These are phyloP conservation scores for Diarsia rubi DNA, from an alignment of 2,888 invertebrate species.

Conservation along the genomic window DNA sequence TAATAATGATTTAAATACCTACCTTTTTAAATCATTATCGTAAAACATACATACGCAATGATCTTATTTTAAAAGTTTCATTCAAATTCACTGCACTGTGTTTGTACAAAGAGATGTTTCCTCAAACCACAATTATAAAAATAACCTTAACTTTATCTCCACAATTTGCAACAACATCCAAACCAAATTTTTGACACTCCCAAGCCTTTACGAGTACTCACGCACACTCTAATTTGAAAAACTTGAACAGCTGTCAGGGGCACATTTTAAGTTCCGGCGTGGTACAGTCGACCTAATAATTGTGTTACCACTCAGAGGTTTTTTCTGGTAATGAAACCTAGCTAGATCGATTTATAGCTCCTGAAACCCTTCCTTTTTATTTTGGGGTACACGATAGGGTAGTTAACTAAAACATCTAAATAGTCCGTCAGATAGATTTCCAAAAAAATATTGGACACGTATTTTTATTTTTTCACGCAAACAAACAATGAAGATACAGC, in stretches of 20 bases:
- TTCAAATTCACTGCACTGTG: neutral
- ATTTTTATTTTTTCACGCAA: no score
- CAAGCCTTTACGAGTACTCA: slow-evolving; percentile 49
- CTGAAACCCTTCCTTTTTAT: no score
- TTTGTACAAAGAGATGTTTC: neutral
- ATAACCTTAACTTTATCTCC: neutral
- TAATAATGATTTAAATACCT: no score
- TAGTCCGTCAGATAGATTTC: no score
- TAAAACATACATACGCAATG: neutral
- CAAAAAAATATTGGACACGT: no score
- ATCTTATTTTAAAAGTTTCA: neutral
- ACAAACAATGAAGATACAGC: no score
- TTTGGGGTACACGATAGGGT: no score
- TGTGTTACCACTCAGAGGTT: neutral
- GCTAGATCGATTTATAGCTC: no score
- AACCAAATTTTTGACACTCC: slow-evolving; percentile 38
- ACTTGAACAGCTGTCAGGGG: slow-evolving; percentile 51
- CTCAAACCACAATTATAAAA: neutral
- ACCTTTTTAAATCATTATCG: neutral
- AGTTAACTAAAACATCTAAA: no score
- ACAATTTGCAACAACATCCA: slow-evolving; percentile 25
- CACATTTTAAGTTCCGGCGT: slow-evolving; percentile 44
- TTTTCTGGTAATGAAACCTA: no score
- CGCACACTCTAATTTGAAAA: slow-evolving; percentile 58
- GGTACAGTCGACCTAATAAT: neutral